Conservation (phyloP, 2,888 invertebrate species). For the Hemistola chrysoprasaria region DNA sequence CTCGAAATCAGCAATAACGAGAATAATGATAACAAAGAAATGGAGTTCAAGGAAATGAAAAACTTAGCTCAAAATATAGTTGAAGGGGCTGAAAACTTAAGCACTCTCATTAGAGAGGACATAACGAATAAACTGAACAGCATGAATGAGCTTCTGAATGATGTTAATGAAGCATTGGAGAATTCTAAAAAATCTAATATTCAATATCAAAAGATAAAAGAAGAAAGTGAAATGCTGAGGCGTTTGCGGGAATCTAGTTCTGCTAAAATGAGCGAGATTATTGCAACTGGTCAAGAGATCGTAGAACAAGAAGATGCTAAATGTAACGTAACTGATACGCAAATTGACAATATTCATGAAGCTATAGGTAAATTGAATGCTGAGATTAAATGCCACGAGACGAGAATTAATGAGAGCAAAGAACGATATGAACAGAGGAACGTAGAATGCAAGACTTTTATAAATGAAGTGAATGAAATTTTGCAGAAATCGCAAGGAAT, state of each 20-base stretch:
- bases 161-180: slow-evolving; percentile 70
- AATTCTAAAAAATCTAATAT: slow-evolving; percentile 67
- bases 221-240: slow-evolving; percentile 43
- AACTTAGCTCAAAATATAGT: slow-evolving; percentile 65
- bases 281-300: slow-evolving; percentile 17
- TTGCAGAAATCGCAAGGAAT: slow-evolving; percentile 62
- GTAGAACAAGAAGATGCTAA: slow-evolving; percentile 11
- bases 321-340: slow-evolving; percentile 45
- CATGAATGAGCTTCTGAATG: slow-evolving; percentile 72
- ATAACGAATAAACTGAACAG: slow-evolving; percentile 74
- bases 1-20: slow-evolving; percentile 48
- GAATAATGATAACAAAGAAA: slow-evolving; percentile 52
- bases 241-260: slow-evolving; percentile 25
- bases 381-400: slow-evolving; percentile 64
- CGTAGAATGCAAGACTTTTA: slow-evolving; percentile 64
- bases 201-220: slow-evolving; percentile 60
- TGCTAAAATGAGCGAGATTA: slow-evolving; percentile 21
- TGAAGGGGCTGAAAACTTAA: slow-evolving; percentile 69
- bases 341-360: slow-evolving; percentile 62
- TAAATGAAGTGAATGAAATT: slow-evolving; percentile 67
- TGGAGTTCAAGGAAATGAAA: slow-evolving; percentile 69
- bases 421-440: slow-evolving; percentile 58
- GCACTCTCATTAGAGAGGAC: slow-evolving; percentile 70
- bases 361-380: slow-evolving; percentile 62
- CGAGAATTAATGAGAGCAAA: slow-evolving; percentile 60